Conservation (phyloP, 1,140 invertebrate species). For the Ostrea edulis region DNA sequence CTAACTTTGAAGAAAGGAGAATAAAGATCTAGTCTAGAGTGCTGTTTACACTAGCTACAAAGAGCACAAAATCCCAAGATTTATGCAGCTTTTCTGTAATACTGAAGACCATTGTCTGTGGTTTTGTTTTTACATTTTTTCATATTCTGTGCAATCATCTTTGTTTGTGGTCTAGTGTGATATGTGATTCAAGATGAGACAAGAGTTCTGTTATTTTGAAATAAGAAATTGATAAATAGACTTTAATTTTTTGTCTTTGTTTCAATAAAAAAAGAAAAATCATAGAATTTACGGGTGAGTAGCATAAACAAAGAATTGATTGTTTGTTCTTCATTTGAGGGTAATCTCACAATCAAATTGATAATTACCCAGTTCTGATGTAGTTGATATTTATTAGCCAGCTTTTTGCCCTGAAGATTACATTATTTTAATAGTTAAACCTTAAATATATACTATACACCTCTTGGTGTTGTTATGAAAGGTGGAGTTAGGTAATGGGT, state of each 20-base stretch:
- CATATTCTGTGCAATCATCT: slow-evolving; percentile 25
- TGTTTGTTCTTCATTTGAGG: neutral
- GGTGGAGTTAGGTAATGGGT: neutral
- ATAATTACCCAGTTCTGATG: neutral
- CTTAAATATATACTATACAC: slow-evolving; percentile 3
- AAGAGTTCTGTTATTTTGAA: slow-evolving; percentile 19
- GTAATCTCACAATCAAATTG: neutral
- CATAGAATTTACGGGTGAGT: slow-evolving; percentile 1
- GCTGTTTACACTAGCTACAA: neutral
- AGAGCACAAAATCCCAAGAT: slow-evolving; percentile 1
- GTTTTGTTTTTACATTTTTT: slow-evolving; percentile 1
- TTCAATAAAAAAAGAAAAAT: neutral
- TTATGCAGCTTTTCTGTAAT: neutral
- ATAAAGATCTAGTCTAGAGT: neutral
- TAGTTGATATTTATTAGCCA: slow-evolving; percentile 34
- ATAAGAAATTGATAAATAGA: neutral
- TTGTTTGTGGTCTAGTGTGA: neutral
- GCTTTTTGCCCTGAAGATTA: slow-evolving; percentile 22
- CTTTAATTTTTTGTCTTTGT: neutral
- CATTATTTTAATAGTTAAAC: neutral
- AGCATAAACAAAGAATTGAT: neutral
- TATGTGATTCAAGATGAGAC: neutral
- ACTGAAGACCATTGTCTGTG: neutral
- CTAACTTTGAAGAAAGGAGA: neutral
- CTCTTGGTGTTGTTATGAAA: neutral